Evolutionary conservation across 2,888 invertebrate species (phyloP).

Genomic region (Hybos culiciformis): DNA sequence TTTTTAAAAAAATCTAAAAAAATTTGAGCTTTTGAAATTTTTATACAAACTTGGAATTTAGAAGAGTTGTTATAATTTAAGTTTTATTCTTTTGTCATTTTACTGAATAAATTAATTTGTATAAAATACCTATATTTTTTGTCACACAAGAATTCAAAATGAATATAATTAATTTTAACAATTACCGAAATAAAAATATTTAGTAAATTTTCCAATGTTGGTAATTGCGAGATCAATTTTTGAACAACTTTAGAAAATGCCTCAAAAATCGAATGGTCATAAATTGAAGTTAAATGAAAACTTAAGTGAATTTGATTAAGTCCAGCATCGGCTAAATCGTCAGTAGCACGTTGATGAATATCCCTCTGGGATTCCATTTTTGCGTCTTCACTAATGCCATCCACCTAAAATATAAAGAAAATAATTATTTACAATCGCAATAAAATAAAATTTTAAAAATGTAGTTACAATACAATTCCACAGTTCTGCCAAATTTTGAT

Average conservation of each 20-base stretch:
- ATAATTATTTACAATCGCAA: conserved; percentile 8
- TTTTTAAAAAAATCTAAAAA: neutral
- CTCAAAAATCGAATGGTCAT: conserved; percentile 99
- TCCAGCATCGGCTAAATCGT: conserved; percentile 83
- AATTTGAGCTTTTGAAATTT: too few species aligned
- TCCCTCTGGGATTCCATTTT: conserved; percentile 99
- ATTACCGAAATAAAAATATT: conserved; percentile 95
- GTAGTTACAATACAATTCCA: neutral
- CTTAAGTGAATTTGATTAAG: conserved; percentile 77
- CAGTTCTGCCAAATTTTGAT: neutral
- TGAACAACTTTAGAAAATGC: conserved; percentile 99
- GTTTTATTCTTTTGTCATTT: too few species aligned
- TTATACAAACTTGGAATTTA: too few species aligned
- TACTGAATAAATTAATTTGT: too few species aligned
- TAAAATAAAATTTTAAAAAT: neutral
- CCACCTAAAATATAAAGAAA: conserved; percentile 46
- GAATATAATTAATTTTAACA: conserved; percentile 14
- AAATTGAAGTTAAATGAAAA: conserved; percentile 96
- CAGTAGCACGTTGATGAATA: conserved; percentile 92
- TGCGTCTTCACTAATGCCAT: conserved; percentile 95
- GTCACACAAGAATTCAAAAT: neutral
- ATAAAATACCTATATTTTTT: too few species aligned
- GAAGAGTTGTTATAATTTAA: too few species aligned
- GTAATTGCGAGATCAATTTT: conserved; percentile 93
- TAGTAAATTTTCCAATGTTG: conserved; percentile 90